Conservation (phyloP, 2,888 invertebrate genomes). For the Pyrrhia umbra region DNA sequence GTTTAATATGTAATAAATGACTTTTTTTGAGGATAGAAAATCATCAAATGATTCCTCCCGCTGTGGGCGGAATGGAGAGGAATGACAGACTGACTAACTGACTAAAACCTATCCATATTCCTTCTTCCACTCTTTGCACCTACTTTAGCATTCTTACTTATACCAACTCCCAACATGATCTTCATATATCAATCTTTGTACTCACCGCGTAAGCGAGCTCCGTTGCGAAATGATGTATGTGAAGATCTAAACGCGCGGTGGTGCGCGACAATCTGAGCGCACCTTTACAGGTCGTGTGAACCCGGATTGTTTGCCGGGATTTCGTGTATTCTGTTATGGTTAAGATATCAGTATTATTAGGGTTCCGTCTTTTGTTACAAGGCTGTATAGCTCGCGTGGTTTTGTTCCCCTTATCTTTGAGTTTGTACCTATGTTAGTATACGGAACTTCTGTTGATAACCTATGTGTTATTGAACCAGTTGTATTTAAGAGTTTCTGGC, state of each 20-base stretch:
- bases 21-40: too few relatives aligned
- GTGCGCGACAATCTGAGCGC: background rate
- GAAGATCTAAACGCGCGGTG: background rate
- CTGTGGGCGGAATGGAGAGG: too few relatives aligned
- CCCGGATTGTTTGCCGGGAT: slow-evolving; percentile 22
- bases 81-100: too few relatives aligned
- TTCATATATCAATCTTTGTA: too few relatives aligned
- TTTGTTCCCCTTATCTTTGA: slow-evolving; percentile 41
- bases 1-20: too few relatives aligned
- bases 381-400: slow-evolving; percentile 13
- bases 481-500: background rate
- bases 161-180: too few relatives aligned
- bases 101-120: too few relatives aligned
- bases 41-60: too few relatives aligned
- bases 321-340: slow-evolving; percentile 50
- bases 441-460: slow-evolving; percentile 8
- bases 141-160: too few relatives aligned
- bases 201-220: background rate
- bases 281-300: slow-evolving; percentile 21
- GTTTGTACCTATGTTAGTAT: slow-evolving; percentile 5
- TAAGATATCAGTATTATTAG: slow-evolving; percentile 52
- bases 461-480: background rate
- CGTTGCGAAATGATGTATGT: background rate
- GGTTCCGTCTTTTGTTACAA: slow-evolving; percentile 47
- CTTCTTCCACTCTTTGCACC: too few relatives aligned